These are phyloP conservation scores for Vespertilio murinus DNA, from an alignment of 2,797 vertebrate genomes.

Conservation along the genomic window DNA sequence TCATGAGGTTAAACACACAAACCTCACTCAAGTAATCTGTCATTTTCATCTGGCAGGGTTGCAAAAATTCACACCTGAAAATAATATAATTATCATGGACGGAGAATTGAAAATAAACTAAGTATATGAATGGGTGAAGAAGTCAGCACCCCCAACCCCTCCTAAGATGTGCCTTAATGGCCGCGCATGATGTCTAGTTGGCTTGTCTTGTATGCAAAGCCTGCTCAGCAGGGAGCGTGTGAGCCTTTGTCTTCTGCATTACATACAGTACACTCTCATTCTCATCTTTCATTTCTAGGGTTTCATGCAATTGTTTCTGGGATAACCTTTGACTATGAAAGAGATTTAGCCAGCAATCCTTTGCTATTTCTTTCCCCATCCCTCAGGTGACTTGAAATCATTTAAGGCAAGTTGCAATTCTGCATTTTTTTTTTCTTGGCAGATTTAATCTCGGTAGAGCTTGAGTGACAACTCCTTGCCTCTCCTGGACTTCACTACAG, in stretches of 20 bases:
- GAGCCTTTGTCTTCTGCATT: slow-evolving; percentile 50
- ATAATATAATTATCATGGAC: slow-evolving; percentile 49
- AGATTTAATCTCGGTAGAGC: slow-evolving; percentile 27
- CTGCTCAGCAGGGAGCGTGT: background rate
- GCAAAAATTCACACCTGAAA: slow-evolving; percentile 43
- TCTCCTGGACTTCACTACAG: background rate
- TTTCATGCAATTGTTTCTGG: slow-evolving; percentile 41
- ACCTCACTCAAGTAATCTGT: slow-evolving; percentile 33
- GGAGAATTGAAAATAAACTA: slow-evolving; percentile 49
- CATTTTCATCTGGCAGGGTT: slow-evolving; percentile 30
- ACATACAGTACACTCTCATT: slow-evolving; percentile 27
- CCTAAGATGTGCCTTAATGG: slow-evolving; percentile 40
- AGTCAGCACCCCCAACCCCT: background rate
- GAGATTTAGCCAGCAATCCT: slow-evolving; percentile 29
- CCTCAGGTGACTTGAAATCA: slow-evolving; percentile 50
- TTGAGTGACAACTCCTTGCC: background rate
- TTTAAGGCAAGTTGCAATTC: slow-evolving; percentile 17
- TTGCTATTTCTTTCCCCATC: slow-evolving; percentile 3
- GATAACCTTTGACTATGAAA: slow-evolving; percentile 32
- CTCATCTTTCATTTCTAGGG: slow-evolving; percentile 46
- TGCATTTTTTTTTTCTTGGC: background rate
- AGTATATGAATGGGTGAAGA: background rate
- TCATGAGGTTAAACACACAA: slow-evolving; percentile 56
- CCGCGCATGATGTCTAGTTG: background rate
- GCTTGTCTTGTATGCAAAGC: slow-evolving; percentile 54